These are phyloP conservation scores for Acanthurus tractus DNA, from an alignment of 2,797 vertebrate genomes.

Conservation along the genomic window DNA sequence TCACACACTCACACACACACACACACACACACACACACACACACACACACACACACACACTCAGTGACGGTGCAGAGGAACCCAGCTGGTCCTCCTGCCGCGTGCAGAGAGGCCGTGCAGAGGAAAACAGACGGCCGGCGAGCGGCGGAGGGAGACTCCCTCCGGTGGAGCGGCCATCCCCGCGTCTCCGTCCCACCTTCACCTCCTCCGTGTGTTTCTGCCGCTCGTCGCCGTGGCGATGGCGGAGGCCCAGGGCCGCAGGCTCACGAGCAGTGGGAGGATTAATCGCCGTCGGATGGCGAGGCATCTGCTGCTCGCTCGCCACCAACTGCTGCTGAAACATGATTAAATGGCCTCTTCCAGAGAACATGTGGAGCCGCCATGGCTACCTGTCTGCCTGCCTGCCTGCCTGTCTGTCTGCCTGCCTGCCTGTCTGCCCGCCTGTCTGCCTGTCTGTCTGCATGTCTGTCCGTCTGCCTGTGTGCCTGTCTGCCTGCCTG, in stretches of 20 bases:
- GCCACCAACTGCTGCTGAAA: slow-evolving; percentile 82
- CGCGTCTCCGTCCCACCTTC: slow-evolving; percentile 60
- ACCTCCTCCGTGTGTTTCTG: slow-evolving; percentile 61
- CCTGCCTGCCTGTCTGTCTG: neutral
- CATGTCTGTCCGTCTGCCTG: neutral
- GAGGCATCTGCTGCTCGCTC: slow-evolving; percentile 81
- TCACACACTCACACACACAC: slow-evolving; percentile 20
- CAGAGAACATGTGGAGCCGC: slow-evolving; percentile 63
- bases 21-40: slow-evolving; percentile 18
- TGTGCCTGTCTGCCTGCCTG: neutral
- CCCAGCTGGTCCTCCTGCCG: slow-evolving; percentile 45
- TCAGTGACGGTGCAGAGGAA: slow-evolving; percentile 7
- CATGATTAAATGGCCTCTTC: slow-evolving; percentile 78
- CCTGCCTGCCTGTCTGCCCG: neutral
- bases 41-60: slow-evolving; percentile 23
- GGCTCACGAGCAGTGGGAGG: slow-evolving; percentile 64
- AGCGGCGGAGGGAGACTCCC: slow-evolving; percentile 52
- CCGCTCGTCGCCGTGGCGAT: slow-evolving; percentile 32
- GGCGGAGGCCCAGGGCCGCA: slow-evolving; percentile 40
- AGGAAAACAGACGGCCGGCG: slow-evolving; percentile 64
- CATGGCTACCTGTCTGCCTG: slow-evolving; percentile 33
- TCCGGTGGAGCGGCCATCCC: slow-evolving; percentile 47
- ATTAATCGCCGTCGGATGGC: slow-evolving; percentile 82
- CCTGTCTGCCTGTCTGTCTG: neutral
- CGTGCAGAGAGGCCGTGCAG: slow-evolving; percentile 27